phyloP scores from a whole-genome alignment of 1,140 invertebrate species.

The Stenopsyche tienmushanensis region DNA sequence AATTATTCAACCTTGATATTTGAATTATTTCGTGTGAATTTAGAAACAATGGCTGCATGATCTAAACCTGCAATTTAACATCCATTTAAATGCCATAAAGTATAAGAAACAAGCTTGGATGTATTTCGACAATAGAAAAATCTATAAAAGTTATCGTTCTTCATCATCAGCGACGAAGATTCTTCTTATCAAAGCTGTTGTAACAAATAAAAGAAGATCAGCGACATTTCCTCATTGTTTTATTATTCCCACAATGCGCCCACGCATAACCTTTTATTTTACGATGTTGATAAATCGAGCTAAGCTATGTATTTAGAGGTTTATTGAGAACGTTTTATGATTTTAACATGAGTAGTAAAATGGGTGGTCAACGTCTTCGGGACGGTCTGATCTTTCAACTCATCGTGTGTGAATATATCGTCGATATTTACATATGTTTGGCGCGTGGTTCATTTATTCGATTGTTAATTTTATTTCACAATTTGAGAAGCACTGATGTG shows the following conservation, averaged over 20 bases:
- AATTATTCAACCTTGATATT: too few relatives aligned
- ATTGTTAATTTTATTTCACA: neutral
- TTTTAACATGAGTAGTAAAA: slow-evolving; percentile 27
- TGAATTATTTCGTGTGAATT: too few relatives aligned
- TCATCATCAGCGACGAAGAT: neutral
- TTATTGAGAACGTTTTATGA: slow-evolving; percentile 22
- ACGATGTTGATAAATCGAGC: slow-evolving; percentile 24
- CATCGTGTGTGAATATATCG: neutral
- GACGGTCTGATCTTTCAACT: neutral
- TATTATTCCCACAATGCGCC: slow-evolving; percentile 1
- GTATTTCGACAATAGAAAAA: neutral
- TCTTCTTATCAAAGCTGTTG: neutral
- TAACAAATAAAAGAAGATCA: neutral
- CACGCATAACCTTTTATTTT: slow-evolving; percentile 20
- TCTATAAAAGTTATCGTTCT: neutral
- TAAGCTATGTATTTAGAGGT: slow-evolving; percentile 21
- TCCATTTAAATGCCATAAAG: too few relatives aligned
- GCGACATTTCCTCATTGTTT: too few relatives aligned
- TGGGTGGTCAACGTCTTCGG: slow-evolving; percentile 6
- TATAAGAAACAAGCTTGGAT: too few relatives aligned
- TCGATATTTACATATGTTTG: neutral
- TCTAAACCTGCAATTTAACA: too few relatives aligned
- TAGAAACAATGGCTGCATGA: too few relatives aligned
- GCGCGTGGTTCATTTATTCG: neutral
- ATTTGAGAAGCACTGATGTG: neutral